Percentiles rank a stretch among this genome's conserved stretches.
Conservation (phyloP, 2,113 vertebrate genomes). For the Shinisaurus crocodilurus region DNA sequence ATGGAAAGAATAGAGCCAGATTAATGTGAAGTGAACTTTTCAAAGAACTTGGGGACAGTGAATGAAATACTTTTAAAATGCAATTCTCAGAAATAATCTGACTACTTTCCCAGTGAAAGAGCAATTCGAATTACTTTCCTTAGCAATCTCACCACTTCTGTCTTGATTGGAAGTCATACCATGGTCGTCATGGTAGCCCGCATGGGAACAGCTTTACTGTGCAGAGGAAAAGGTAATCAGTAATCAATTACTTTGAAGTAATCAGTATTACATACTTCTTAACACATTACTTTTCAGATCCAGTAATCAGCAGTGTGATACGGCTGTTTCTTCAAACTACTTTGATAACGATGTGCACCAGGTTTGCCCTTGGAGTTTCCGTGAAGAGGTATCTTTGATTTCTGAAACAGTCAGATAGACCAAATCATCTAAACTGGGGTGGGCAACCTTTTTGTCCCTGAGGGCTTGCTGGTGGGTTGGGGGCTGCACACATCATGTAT, state of each 20-base stretch:
- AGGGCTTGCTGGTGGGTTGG: too few relatives aligned
- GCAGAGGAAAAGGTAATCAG: constrained; percentile 40
- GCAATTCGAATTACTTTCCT: constrained; percentile 47
- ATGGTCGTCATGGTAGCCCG: constrained; percentile 34
- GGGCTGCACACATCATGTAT: too few relatives aligned
- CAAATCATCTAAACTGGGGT: constrained; percentile 10
- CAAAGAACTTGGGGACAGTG: neutral
- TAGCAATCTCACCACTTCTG: constrained; percentile 26
- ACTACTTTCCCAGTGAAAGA: constrained; percentile 39
- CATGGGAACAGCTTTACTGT: neutral
- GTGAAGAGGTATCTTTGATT: constrained; percentile 12
- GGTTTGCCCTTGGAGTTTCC: constrained; percentile 4
- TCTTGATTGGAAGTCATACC: constrained; percentile 41
- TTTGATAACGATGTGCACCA: neutral
- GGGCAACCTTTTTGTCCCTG: neutral
- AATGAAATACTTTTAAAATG: neutral
- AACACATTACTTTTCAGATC: constrained; percentile 31
- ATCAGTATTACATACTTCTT: constrained; percentile 37
- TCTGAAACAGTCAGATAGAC: neutral
- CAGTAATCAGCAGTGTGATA: constrained; percentile 34
- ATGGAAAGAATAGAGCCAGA: constrained; percentile 1
- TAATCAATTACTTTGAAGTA: constrained; percentile 49
- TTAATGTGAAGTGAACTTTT: constrained; percentile 16
- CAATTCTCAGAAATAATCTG: constrained; percentile 30
- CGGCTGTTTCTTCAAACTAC: constrained; percentile 4